Base-by-base conservation (phyloP, 2,888 invertebrate species). In the Acleris emargana region DNA sequence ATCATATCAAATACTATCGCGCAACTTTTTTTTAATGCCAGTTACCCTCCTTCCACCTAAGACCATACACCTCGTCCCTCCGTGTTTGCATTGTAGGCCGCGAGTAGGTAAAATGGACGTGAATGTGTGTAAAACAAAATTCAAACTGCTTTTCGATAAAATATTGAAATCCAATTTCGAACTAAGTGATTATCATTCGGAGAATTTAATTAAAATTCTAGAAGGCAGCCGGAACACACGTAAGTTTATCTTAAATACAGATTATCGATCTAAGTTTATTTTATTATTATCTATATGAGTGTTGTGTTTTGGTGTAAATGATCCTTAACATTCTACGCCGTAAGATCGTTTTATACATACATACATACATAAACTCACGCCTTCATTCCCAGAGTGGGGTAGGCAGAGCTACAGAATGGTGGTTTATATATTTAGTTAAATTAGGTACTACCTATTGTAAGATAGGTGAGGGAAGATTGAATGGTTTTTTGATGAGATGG, bases 131-230 rank as follows among this genome's bases (percentile, higher is more conserved):
- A 75, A 76, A 61, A 72, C 62, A 32, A 82, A 82, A 67, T 73
- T 82, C 13, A 73, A 75, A 64, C 54, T 70, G n/a, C 69, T 83
- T 11, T 72, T 82, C 7, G 70, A 76, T 16, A 74, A 72, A 58
- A 70, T 81, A 6, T 76, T 78, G 20, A 71, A 77, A 42, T 75
- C 73, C 1, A 74, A 77, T 20, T 76, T 74, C 45, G 76, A 78
- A 68, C 51, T 82, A 9, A 74, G 69, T 58, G 69, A 69, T 13
- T 73, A 73, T 50, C 68, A 75, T n/a, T 71, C 73, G 0, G 77
- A 81, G 17, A 76, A 74, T 45, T 59, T 83, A 2, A 42, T 82
- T 20, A 73, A 72, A 17, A 75, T 71, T 60, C 70, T 82, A 25
- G 74, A 76, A 51, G 73, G 77, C 32, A 60, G 61, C 11, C 61